Evolutionary conservation across 2,888 invertebrate genomes (phyloP).

Genomic region (Oscheius sp.): DNA sequence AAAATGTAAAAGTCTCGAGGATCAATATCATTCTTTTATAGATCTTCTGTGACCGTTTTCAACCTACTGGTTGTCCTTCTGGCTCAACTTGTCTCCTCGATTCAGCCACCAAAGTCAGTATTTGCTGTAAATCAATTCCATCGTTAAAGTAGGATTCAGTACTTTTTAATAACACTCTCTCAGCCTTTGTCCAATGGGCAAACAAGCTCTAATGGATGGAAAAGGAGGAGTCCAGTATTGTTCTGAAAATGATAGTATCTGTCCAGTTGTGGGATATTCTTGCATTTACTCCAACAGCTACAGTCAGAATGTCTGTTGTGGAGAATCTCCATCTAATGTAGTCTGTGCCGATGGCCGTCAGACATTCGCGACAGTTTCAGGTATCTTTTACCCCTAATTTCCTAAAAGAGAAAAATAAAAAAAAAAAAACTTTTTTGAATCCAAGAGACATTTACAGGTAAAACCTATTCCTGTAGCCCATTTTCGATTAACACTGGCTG

Average conservation of each 20-base stretch:
- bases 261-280: slow-evolving; percentile 55
- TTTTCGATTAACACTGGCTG: slow-evolving; percentile 51
- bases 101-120: slow-evolving; percentile 34
- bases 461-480: slow-evolving; percentile 51
- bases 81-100: slow-evolving; percentile 34
- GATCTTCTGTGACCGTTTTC: slow-evolving; percentile 31
- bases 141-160: not conserved
- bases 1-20: slow-evolving; percentile 34
- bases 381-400: too few species aligned
- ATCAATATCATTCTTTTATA: slow-evolving; percentile 3
- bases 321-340: too few species aligned
- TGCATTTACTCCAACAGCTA: slow-evolving; percentile 61
- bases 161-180: slow-evolving; percentile 29
- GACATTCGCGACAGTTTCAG: slow-evolving; percentile 59
- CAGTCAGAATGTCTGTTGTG: slow-evolving; percentile 63
- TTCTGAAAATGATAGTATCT: slow-evolving; percentile 58
- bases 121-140: slow-evolving; percentile 47
- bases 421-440: too few species aligned
- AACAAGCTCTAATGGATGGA: slow-evolving; percentile 59
- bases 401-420: too few species aligned
- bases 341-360: slow-evolving; percentile 65
- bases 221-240: slow-evolving; percentile 56
- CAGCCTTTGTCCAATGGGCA: slow-evolving; percentile 62
- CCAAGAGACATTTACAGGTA: slow-evolving; percentile 40
- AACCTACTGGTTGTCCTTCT: slow-evolving; percentile 32